These are phyloP conservation scores for Heterodera filipjevi DNA, from an alignment of 2,888 invertebrate species.

Conservation along the genomic window DNA sequence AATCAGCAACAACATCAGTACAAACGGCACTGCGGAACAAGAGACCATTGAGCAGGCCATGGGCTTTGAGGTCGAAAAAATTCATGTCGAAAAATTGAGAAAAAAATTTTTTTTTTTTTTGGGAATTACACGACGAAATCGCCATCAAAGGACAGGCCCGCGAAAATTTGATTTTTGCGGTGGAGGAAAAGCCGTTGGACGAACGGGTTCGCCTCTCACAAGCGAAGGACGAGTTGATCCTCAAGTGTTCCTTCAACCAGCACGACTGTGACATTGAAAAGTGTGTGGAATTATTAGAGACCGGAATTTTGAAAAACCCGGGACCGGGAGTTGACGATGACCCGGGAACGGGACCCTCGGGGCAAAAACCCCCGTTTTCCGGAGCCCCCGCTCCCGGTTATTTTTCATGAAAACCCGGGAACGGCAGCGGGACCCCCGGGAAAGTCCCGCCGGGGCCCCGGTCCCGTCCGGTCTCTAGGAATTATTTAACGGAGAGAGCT, in stretches of 20 bases:
- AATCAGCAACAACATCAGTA: neutral
- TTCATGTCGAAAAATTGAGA: no score
- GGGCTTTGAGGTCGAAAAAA: slow-evolving; percentile 11
- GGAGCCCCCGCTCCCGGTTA: no score
- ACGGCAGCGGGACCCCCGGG: no score
- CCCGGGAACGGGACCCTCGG: no score
- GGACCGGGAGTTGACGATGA: no score
- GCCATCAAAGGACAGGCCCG: slow-evolving; percentile 61
- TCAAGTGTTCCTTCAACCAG: slow-evolving; percentile 65
- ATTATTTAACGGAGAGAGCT: no score
- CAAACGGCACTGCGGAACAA: neutral
- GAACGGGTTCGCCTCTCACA: slow-evolving; percentile 57
- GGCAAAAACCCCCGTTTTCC: no score
- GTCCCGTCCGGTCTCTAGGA: no score
- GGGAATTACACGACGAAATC: slow-evolving; percentile 64
- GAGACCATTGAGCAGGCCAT: slow-evolving; percentile 13
- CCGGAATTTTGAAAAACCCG: no score
- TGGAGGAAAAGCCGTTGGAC: slow-evolving; percentile 55
- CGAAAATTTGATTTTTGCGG: slow-evolving; percentile 64
- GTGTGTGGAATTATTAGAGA: no score
- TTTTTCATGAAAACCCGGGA: no score
- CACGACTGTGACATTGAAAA: slow-evolving; percentile 61
- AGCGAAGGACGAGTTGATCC: slow-evolving; percentile 58
- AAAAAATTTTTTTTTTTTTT: slow-evolving; percentile 25
- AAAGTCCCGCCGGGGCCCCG: no score